Evolutionary conservation across 2,797 vertebrate species (phyloP).

Genomic region (Myripristis jacobus): DNA sequence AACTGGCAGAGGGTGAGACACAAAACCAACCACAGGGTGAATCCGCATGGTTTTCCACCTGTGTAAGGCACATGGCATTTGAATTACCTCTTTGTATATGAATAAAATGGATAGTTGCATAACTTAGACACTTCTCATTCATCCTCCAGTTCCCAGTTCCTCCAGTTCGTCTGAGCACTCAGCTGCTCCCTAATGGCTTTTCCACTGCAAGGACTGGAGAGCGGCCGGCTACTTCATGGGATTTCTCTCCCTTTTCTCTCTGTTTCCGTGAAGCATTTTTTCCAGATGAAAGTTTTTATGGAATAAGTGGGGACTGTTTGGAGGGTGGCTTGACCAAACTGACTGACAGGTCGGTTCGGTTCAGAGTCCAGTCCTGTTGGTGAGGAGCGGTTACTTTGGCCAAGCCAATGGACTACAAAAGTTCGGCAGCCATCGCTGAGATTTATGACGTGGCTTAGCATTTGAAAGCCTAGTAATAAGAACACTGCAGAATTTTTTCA

Average conservation of each 20-base stretch:
- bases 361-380: slow-evolving; percentile 39
- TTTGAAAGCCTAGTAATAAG: slow-evolving; percentile 37
- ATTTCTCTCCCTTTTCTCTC: slow-evolving; percentile 56
- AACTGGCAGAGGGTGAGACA: slow-evolving; percentile 28
- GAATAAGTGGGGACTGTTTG: slow-evolving; percentile 65
- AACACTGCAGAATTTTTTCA: slow-evolving; percentile 33
- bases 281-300: slow-evolving; percentile 78
- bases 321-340: slow-evolving; percentile 50
- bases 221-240: slow-evolving; percentile 57
- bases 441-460: slow-evolving; percentile 47
- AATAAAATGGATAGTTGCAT: slow-evolving; percentile 16
- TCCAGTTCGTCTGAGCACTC: slow-evolving; percentile 44
- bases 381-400: slow-evolving; percentile 12
- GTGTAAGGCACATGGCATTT: slow-evolving; percentile 20
- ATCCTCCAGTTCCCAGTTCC: slow-evolving; percentile 43
- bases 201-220: slow-evolving; percentile 71
- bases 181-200: slow-evolving; percentile 72
- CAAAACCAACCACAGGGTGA: slow-evolving; percentile 39
- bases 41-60: slow-evolving; percentile 25
- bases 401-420: slow-evolving; percentile 23
- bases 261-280: slow-evolving; percentile 74
- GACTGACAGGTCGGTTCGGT: slow-evolving; percentile 22
- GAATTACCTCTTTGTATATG: slow-evolving; percentile 64
- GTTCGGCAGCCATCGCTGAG: slow-evolving; percentile 23
- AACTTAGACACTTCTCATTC: slow-evolving; percentile 54